Evolutionary conservation across 2,113 vertebrate genomes (phyloP), one percentile per base, ranked within the genome.

Genomic region (Proteles cristata): DNA sequence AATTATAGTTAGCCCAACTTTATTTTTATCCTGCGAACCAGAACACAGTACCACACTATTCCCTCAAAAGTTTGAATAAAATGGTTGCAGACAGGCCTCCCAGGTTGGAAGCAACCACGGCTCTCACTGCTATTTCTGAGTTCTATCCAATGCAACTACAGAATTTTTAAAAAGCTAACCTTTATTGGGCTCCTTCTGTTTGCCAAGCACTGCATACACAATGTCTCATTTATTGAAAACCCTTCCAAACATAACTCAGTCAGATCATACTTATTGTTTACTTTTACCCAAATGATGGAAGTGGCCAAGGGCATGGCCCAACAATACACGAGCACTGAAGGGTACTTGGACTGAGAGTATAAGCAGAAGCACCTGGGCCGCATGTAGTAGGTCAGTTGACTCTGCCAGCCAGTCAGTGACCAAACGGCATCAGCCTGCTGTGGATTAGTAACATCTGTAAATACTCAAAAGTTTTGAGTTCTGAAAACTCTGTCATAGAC

Each of bases 191-290:
- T 83, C 80, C 55, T 92, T 94, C 45, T 94, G 23, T 93, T 95
- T 95, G 35, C 85, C 68, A 80, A 48, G 48, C 65, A 83, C 94
- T 93, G 94, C 53, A 71, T 73, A 85, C 28, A 73, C 92, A 96
- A 71, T 69, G 84, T 91, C 74, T 96, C 16, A 5, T 53, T 95
- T 94, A 83, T 63, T 90, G 79, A 83, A 82, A 97, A 45, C 26
- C n/a, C 76, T 93, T 94, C 79, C 83, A 96, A 93, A 96, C 28
- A 69, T 61, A 94, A 89, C 80, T 86, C 45, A 28, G 55, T 90
- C 69, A 92, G 86, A 82, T 82, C 50, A 66, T 95, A 43, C 61
- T 92, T 93, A 65, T 5, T 91, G 50, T 93, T 97, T 84, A 53
- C 65, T 92, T 96, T 94, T n/a, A 48, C 28, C 43, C 76, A 88